Percentiles rank a stretch among this genome's conserved stretches.
phyloP scores from a whole-genome alignment of 2,113 vertebrate species.

The Empidonax alnorum region DNA sequence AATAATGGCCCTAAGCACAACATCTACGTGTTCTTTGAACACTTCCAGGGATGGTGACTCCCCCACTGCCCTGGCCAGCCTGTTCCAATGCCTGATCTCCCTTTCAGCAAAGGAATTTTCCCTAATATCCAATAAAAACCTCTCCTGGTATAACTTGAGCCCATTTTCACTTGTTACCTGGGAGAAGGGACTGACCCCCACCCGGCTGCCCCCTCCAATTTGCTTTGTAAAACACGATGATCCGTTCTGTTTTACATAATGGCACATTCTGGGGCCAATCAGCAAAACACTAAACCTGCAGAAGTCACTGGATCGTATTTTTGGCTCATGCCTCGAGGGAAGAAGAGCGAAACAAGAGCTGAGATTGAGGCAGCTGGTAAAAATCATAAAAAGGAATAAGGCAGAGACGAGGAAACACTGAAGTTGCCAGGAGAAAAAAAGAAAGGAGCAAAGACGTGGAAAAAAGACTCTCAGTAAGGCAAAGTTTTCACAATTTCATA shows the following conservation, averaged over 20 bases:
- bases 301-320: neutral
- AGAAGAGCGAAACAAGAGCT: neutral
- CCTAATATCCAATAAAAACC: neutral
- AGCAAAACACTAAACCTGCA: neutral
- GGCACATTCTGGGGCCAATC: neutral
- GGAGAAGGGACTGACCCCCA: neutral
- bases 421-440: neutral
- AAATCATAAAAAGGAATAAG: neutral
- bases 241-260: too few relatives aligned
- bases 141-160: neutral
- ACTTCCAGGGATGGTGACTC: neutral
- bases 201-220: fast-evolving
- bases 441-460: neutral
- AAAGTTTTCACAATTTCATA: neutral
- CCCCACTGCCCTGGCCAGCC: neutral
- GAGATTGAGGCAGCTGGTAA: neutral
- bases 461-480: neutral
- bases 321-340: slow-evolving; percentile 20
- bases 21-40: fast-evolving
- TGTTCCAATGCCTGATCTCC: neutral
- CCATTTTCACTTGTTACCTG: fast-evolving
- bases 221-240: neutral
- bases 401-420: neutral
- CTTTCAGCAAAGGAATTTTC: neutral
- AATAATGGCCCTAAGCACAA: neutral